phyloP scores from a whole-genome alignment of 2,797 vertebrate genomes.

The Acipenser ruthenus region DNA sequence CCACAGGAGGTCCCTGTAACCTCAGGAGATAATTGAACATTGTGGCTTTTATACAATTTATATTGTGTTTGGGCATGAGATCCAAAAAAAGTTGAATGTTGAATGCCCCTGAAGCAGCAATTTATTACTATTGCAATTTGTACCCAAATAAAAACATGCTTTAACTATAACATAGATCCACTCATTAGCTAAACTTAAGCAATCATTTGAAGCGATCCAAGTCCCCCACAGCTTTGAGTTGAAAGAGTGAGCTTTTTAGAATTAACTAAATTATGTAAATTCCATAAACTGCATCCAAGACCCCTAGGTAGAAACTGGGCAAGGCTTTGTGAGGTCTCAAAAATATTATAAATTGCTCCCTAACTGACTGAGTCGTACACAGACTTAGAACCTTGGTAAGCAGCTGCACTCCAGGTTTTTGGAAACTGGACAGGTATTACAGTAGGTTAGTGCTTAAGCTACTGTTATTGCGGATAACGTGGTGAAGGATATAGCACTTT shows the following conservation, averaged over 20 bases:
- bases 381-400: neutral
- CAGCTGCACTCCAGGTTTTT: conserved; percentile 1
- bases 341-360: neutral
- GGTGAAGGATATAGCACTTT: too few relatives aligned
- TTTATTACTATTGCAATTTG: neutral
- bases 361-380: neutral
- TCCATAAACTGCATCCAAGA: neutral
- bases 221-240: neutral
- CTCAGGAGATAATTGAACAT: conserved; percentile 19
- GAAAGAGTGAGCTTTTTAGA: neutral
- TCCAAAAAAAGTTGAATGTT: conserved; percentile 11
- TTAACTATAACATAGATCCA: neutral
- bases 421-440: neutral
- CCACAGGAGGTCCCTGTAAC: conserved; percentile 22
- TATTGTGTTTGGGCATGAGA: conserved; percentile 15
- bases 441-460: neutral
- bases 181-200: neutral
- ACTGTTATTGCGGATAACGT: neutral
- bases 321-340: neutral
- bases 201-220: neutral
- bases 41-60: conserved; percentile 14
- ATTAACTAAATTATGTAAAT: neutral
- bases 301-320: conserved; percentile 1
- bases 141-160: neutral
- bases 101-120: conserved; percentile 2